Evolutionary conservation across 2,888 invertebrate species (phyloP).

Genomic region (Shargacucullia verbasci): DNA sequence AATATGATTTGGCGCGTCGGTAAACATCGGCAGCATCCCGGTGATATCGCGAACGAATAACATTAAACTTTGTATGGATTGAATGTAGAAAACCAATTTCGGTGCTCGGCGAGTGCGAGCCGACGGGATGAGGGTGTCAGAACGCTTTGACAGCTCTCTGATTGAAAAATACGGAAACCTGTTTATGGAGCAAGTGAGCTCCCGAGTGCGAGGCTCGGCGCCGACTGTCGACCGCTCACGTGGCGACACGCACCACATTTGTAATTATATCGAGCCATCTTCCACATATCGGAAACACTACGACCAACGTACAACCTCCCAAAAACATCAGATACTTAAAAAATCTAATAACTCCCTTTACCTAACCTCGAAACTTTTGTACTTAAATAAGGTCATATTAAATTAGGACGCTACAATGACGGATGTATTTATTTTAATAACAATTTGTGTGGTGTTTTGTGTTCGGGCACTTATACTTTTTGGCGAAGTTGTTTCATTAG

Average conservation of each 20-base stretch:
- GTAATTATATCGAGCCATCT: constrained; percentile 40
- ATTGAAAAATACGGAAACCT: constrained; percentile 90
- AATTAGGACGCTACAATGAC: constrained; percentile 51
- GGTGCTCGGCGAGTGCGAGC: constrained; percentile 89
- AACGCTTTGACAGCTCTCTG: constrained; percentile 90
- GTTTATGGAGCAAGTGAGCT: constrained; percentile 88
- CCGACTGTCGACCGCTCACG: constrained; percentile 44
- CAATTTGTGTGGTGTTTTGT: constrained; percentile 44
- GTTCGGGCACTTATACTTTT: constrained; percentile 56
- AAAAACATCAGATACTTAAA: too few species aligned
- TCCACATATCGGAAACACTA: constrained; percentile 3
- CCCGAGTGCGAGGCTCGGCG: constrained; percentile 59
- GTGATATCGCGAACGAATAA: constrained; percentile 89
- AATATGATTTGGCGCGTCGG: constrained; percentile 89
- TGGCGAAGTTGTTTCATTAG: constrained; percentile 77
- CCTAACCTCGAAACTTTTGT: not conserved
- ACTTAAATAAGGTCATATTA: constrained; percentile 8
- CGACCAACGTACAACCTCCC: not conserved
- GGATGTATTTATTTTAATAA: constrained; percentile 55
- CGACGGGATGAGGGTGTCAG: constrained; percentile 90
- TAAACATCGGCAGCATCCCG: constrained; percentile 89
- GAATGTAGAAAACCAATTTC: constrained; percentile 90
- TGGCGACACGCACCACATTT: constrained; percentile 41
- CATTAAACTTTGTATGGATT: constrained; percentile 90
- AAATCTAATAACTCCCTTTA: too few species aligned